Base-by-base conservation (phyloP, 2,113 vertebrate genomes). In the Paramisgurnus dabryanus region DNA sequence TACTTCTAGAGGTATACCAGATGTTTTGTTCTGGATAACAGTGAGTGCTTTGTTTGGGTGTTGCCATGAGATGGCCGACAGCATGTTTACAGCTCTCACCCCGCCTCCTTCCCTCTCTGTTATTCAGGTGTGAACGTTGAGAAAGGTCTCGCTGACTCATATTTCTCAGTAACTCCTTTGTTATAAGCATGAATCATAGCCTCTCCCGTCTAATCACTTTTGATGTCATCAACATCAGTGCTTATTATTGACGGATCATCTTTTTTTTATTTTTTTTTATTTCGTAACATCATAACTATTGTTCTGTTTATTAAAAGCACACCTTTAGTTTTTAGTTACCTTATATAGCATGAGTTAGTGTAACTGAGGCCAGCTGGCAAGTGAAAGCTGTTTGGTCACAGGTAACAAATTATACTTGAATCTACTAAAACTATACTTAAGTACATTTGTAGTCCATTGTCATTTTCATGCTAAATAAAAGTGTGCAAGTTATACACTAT, bases 51-150 rank as follows among this genome's bases (percentile, higher is more conserved):
- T 74, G 74, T 73, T 82, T 71, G 85, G 83, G 68, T 61, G 49
- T 85, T 86, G 10, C 72, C 70, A 79, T 84, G 79, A 85, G 12
- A 87, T 67, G 67, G 60, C 64, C 39, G 61, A 53, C 55, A 3
- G 55, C 55, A 58, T 47, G 45, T 22, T 34, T 74, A 18, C 64
- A 66, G 61, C 40, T 39, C 74, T 12, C 55, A 7, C 55, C 27
- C 40, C 17, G 43, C 39, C 67, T 68, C 34, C 13, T 10, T 11
- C 63, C 1, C 15, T 40, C 68, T 4, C 69, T 12, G 3, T 34
- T 12, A 9, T 72, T 72, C 50, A 57, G 34, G 50, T 57, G 50
- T 57, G 50, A 57, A 18, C 10, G 9, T 6, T 4, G 9, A 50
- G 45, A 50, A 13, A 3, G 1, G 22, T 12, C 4, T 11, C 15